These are phyloP conservation scores for Peromyscus californicus DNA, from an alignment of 2,113 vertebrate genomes.

Conservation along the genomic window DNA sequence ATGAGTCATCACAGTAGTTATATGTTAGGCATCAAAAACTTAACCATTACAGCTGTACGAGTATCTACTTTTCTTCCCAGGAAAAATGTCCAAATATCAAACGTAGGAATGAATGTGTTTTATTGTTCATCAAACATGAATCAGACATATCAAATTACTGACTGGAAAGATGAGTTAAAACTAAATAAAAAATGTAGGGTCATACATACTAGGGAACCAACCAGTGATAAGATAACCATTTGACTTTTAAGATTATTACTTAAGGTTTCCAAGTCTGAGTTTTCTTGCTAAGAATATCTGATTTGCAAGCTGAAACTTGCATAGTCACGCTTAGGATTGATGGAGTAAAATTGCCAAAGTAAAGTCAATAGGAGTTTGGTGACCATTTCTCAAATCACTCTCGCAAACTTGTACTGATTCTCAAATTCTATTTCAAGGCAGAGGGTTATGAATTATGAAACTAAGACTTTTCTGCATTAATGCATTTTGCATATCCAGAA, in stretches of 20 bases:
- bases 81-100: neutral
- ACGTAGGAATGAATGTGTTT: neutral
- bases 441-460: conserved; percentile 1
- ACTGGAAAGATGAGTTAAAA: neutral
- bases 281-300: neutral
- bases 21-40: neutral
- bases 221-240: neutral
- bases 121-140: neutral
- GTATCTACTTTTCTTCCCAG: neutral
- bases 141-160: neutral
- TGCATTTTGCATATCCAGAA: neutral
- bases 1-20: neutral
- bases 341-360: neutral
- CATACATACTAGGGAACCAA: neutral
- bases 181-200: neutral
- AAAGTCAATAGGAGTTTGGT: neutral
- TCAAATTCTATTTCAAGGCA: conserved; percentile 19
- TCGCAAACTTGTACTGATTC: neutral
- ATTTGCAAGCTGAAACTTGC: neutral
- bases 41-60: neutral
- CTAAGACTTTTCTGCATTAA: neutral
- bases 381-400: neutral
- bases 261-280: neutral
- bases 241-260: neutral
- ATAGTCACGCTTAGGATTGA: neutral